phyloP scores from a whole-genome alignment of 2,113 vertebrate genomes.

The Tragelaphus scriptus region DNA sequence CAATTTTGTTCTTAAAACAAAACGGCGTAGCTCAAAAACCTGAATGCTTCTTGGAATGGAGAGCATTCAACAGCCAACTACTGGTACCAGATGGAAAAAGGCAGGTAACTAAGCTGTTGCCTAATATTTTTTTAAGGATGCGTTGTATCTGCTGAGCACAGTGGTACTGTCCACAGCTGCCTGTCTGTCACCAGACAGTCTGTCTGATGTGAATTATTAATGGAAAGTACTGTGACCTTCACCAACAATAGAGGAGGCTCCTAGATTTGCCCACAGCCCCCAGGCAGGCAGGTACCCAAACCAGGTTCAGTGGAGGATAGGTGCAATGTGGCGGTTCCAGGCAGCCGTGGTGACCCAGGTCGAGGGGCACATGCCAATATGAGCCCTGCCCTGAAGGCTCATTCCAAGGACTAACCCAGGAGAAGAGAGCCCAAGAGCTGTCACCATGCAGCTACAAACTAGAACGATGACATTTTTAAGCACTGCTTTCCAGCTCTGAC shows the following conservation, averaged over 20 bases:
- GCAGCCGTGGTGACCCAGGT: accelerated
- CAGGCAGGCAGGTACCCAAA: slow-evolving; percentile 80
- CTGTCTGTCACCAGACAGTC: slow-evolving; percentile 80
- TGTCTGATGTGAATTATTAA: slow-evolving; percentile 91
- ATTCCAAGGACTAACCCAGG: neutral
- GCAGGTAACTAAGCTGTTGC: too few relatives aligned
- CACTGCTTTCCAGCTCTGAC: neutral
- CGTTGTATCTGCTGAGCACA: neutral
- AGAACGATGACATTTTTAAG: neutral
- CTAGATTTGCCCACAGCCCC: slow-evolving; percentile 80
- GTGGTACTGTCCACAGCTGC: slow-evolving; percentile 88
- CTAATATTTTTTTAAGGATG: neutral
- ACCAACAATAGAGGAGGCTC: slow-evolving; percentile 85
- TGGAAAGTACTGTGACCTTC: slow-evolving; percentile 88
- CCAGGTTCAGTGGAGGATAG: slow-evolving; percentile 76
- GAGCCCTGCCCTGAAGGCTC: neutral
- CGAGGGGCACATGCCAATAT: slow-evolving; percentile 68
- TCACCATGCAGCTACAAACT: neutral
- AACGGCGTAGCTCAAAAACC: neutral
- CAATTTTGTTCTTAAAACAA: neutral
- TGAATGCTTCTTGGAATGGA: neutral
- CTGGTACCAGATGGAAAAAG: neutral
- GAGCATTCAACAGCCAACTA: accelerated
- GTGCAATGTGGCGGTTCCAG: slow-evolving; percentile 80
- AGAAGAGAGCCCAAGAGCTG: neutral